These are phyloP conservation scores for Oceanites oceanicus DNA, from an alignment of 2,113 vertebrate genomes.

Conservation along the genomic window DNA sequence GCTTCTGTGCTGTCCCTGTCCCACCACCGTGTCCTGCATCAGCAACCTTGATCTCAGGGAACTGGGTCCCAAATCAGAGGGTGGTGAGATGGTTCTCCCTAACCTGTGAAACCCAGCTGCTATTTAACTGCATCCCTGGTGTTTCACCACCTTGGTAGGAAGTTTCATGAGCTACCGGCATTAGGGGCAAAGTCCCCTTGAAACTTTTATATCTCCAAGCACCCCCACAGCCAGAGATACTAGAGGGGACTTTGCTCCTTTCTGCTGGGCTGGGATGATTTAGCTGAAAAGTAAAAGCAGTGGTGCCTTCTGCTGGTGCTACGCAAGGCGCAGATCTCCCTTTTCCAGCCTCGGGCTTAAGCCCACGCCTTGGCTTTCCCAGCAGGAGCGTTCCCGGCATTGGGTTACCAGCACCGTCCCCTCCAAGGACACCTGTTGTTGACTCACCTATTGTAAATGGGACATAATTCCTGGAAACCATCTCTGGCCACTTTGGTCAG, in stretches of 20 bases:
- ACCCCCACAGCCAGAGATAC: neutral
- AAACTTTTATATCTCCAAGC: neutral
- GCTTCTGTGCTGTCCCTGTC: neutral
- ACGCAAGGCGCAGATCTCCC: neutral
- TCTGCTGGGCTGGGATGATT: neutral
- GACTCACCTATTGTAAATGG: constrained; percentile 33
- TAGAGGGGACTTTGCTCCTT: neutral
- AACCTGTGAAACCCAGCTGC: neutral
- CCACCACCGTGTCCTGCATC: neutral
- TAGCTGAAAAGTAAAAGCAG: neutral
- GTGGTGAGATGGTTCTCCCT: neutral
- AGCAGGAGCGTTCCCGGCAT: neutral
- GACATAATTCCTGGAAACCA: constrained; percentile 24
- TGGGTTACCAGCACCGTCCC: neutral
- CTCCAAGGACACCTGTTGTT: constrained; percentile 34
- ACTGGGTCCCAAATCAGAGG: neutral
- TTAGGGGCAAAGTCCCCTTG: neutral
- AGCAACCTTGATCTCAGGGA: neutral
- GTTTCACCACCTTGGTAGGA: neutral
- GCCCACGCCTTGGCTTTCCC: neutral
- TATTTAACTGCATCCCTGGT: neutral
- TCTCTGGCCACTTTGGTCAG: neutral
- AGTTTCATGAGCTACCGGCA: neutral
- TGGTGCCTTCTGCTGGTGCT: neutral
- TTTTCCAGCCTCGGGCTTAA: neutral